Evolutionary conservation across 2,797 vertebrate species (phyloP), one percentile per base, ranked within the genome.

Genomic region (Enteromius afrohamiltoni): DNA sequence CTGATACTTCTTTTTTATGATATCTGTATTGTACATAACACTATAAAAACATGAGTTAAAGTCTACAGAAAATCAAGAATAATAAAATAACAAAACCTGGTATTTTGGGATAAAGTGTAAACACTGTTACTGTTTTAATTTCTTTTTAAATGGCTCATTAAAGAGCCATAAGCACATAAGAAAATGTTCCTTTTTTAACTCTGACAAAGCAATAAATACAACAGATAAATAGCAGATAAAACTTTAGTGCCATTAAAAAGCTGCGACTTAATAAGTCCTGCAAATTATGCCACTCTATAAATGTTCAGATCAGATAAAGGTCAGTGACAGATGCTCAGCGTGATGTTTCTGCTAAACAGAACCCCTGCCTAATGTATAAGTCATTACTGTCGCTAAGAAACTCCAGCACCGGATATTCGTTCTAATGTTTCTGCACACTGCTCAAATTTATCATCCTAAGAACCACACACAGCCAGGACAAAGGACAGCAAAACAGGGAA

Each of bases 391-490:
- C 89, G 90, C 90, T 85, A 90, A 89, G 85, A 80, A 82, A 88
- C 86, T 82, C 85, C 89, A 90, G 88, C 92, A 93, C 89, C 90
- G 88, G 91, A 94, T 90, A 90, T 89, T 90, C 77, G 71, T 47
- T 91, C 92, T 93, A 89, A 89, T 84, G 89, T 95, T 94, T 91
- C 93, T 86, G 75, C 79, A 83, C 77, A 76, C 82, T 86, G 77
- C 82, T 88, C 71, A 86, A 88, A 89, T 90, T 86, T 79, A 86
- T 87, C 88, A 91, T 87, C 49, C 65, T 64, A 47, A 77, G 17
- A 73, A 47, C 62, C 49, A 82, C 77, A 86, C 40, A 2, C 86
- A 75, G 74, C 65, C 49, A 79, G 16, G 45, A 65, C 78, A 83
- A 77, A 82, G 53, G 45, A 65, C 14, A 53, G 67, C 62, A 23